phyloP scores from a whole-genome alignment of 2,797 vertebrate genomes.

The Anguilla obscura region DNA sequence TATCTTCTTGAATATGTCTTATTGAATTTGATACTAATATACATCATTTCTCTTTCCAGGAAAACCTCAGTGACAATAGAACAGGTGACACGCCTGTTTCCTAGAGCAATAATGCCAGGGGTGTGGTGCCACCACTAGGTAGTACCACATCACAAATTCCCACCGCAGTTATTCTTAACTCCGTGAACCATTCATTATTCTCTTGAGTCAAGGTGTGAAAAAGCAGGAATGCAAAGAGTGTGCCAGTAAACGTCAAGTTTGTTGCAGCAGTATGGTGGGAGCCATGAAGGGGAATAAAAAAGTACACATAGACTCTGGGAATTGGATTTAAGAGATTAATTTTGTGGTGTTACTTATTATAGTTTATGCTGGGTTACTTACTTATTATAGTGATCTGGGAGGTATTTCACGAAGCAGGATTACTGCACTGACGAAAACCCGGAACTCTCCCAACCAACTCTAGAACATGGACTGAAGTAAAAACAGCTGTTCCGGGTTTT shows the following conservation, averaged over 20 bases:
- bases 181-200: neutral
- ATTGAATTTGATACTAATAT: no score
- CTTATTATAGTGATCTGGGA: no score
- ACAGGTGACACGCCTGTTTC: neutral
- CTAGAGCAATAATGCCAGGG: neutral
- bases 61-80: neutral
- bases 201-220: neutral
- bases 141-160: neutral
- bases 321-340: neutral
- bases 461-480: no score
- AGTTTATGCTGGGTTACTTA: neutral
- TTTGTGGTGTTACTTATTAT: neutral
- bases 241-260: neutral
- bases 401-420: no score
- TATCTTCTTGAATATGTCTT: no score
- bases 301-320: neutral
- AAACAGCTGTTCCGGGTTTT: no score
- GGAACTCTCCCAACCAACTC: no score
- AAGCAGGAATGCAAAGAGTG: neutral
- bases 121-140: neutral
- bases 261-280: neutral
- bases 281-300: neutral
- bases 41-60: neutral
- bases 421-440: no score
- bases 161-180: constrained; percentile 9